Conservation (phyloP, 2,888 invertebrate genomes). For the Phengaris alcon region DNA sequence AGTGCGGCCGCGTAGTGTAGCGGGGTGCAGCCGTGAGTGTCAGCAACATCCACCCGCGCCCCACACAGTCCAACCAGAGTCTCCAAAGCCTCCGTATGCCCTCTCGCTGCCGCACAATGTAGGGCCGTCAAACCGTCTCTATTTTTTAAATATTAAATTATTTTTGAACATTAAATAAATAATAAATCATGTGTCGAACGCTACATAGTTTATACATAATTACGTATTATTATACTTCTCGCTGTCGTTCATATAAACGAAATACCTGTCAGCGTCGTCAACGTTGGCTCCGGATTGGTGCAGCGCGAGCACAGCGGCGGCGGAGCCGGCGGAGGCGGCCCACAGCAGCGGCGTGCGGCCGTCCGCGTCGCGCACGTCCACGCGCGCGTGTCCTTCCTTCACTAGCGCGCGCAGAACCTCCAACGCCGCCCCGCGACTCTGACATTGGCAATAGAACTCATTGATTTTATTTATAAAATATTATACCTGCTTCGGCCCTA, state of each 20-base stretch:
- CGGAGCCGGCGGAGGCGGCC: conserved; percentile 98
- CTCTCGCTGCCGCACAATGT: conserved; percentile 97
- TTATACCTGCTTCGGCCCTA: too few relatives aligned
- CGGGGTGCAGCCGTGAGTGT: conserved; percentile 97
- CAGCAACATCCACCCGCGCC: conserved; percentile 92
- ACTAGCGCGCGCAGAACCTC: conserved; percentile 89
- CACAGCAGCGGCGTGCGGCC: conserved; percentile 96
- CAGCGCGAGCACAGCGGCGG: conserved; percentile 92
- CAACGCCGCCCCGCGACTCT: conserved; percentile 82
- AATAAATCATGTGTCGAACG: too few relatives aligned
- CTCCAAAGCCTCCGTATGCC: conserved; percentile 95
- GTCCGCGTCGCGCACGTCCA: conserved; percentile 93
- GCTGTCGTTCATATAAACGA: neutral
- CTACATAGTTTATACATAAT: too few relatives aligned
- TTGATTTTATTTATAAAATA: neutral
- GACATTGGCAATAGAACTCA: neutral
- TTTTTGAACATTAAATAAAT: too few relatives aligned
- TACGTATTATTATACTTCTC: too few relatives aligned
- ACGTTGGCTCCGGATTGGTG: conserved; percentile 92
- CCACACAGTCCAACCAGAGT: conserved; percentile 92
- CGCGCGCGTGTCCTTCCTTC: conserved; percentile 86
- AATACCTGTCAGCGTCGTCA: conserved; percentile 87
- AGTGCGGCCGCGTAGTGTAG: conserved; percentile 97
- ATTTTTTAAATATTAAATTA: conserved; percentile 33
- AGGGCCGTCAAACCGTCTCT: conserved; percentile 96